A percentile compares a stretch with the other conserved stretches of the same genome.
Evolutionary conservation across 2,888 invertebrate species (phyloP).

Genomic region (Rhamnusium bicolor): DNA sequence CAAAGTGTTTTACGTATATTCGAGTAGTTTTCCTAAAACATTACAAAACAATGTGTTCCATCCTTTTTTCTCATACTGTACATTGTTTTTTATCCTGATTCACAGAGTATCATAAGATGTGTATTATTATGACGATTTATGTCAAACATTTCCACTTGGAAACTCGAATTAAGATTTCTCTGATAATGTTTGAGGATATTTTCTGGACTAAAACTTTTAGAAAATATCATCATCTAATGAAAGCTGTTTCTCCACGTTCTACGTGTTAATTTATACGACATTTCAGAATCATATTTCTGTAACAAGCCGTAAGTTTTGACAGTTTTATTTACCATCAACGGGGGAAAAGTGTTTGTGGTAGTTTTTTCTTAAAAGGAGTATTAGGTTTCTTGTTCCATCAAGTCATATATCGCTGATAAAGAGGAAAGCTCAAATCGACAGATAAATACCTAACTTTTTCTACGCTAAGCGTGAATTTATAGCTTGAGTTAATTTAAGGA

Average conservation of each 20-base stretch:
- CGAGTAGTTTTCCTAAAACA: too few species aligned
- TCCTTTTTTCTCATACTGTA: too few species aligned
- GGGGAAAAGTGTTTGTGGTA: neutral
- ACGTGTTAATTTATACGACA: neutral
- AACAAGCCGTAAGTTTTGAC: neutral
- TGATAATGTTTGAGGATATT: neutral
- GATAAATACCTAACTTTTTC: neutral
- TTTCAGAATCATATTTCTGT: neutral
- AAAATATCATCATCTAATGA: neutral
- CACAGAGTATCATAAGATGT: neutral
- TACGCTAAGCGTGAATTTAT: neutral
- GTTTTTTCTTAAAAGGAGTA: neutral
- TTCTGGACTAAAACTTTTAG: neutral
- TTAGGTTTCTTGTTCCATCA: neutral
- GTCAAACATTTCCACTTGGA: neutral
- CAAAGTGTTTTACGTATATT: too few species aligned
- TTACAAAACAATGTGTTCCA: too few species aligned
- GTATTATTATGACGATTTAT: neutral
- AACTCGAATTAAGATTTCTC: neutral
- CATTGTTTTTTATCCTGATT: too few species aligned
- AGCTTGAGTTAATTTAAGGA: neutral
- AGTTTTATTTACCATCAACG: neutral
- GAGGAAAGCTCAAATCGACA: neutral
- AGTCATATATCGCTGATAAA: neutral
- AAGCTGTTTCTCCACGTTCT: neutral